Evolutionary conservation across 2,113 vertebrate genomes (phyloP).

Genomic region (Sphyrna mokarran): DNA sequence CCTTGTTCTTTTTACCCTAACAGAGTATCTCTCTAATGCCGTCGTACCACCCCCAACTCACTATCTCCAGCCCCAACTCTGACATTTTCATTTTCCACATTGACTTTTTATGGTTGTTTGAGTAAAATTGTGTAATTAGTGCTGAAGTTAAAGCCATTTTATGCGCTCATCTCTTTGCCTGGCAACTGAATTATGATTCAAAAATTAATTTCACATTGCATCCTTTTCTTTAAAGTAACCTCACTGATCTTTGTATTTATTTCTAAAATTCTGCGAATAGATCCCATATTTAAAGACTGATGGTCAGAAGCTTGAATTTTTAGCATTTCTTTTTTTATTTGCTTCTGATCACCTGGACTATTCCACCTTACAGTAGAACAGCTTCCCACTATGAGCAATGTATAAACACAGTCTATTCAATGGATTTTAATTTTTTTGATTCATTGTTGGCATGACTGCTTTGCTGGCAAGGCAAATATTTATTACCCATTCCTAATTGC

Average conservation of each 20-base stretch:
- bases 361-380: neutral
- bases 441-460: too few relatives aligned
- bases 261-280: neutral
- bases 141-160: slow-evolving; percentile 6
- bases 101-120: slow-evolving; percentile 12
- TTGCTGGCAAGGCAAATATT: too few relatives aligned
- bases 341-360: neutral
- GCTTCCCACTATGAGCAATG: neutral
- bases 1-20: neutral
- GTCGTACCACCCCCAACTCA: neutral
- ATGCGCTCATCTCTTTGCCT: neutral
- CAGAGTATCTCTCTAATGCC: neutral
- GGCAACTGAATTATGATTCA: neutral
- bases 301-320: neutral
- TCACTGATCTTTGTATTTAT: neutral
- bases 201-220: neutral
- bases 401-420: neutral
- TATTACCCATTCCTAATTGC: too few relatives aligned
- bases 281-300: neutral
- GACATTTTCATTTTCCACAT: slow-evolving; percentile 25
- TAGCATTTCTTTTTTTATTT: neutral
- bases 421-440: neutral
- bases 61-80: neutral
- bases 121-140: slow-evolving; percentile 10
- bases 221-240: slow-evolving; percentile 4